Percentiles rank a stretch among this genome's conserved stretches.
phyloP scores from a whole-genome alignment of 2,113 vertebrate genomes.

The Prionailurus bengalensis region DNA sequence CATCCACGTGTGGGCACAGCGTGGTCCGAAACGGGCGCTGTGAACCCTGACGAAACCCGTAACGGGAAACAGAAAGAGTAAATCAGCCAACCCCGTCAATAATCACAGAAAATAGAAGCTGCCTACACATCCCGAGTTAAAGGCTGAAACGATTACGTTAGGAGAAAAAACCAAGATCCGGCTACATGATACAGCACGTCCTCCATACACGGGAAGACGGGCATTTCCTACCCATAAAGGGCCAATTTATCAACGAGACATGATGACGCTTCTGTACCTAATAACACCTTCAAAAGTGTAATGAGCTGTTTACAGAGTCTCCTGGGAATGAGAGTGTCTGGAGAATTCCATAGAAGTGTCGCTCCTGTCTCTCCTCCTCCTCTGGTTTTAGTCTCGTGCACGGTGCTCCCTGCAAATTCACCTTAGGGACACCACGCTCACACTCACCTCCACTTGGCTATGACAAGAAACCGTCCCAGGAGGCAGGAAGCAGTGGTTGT shows the following conservation, averaged over 20 bases:
- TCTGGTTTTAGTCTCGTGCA: background rate
- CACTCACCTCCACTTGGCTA: background rate
- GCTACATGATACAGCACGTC: background rate
- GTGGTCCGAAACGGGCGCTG: no score
- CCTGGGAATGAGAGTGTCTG: background rate
- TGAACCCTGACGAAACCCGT: no score
- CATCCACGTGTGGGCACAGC: no score
- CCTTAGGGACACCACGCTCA: background rate
- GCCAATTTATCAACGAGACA: background rate
- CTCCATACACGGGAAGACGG: no score
- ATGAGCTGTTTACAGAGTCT: background rate
- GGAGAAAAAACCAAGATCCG: background rate
- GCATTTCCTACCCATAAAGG: background rate
- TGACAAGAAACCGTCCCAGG: background rate
- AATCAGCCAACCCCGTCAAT: background rate
- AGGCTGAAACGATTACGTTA: background rate
- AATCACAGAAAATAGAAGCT: background rate
- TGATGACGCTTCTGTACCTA: background rate
- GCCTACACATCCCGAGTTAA: background rate
- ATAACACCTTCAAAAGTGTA: background rate
- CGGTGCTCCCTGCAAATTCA: background rate
- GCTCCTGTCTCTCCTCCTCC: background rate
- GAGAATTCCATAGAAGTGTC: background rate
- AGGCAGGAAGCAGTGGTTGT: background rate
- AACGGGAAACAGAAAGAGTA: no score